Conservation (phyloP, 2,113 vertebrate species). For the Chelonoidis abingdonii region DNA sequence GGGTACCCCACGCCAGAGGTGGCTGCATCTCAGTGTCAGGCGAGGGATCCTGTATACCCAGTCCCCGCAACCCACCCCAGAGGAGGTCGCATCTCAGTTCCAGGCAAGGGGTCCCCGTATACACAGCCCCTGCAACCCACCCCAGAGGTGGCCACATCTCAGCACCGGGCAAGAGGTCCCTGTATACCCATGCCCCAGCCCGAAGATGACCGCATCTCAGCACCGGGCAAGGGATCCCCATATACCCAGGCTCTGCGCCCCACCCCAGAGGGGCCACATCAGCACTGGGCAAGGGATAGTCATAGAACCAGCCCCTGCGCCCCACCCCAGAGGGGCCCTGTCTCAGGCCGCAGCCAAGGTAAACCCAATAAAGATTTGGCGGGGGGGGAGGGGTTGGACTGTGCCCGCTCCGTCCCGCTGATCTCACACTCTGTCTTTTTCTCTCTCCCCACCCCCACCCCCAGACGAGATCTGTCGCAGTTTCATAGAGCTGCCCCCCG, state of each 20-base stretch:
- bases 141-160: neutral
- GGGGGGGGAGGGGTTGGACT: no score
- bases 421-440: neutral
- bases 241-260: no score
- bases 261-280: no score
- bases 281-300: no score
- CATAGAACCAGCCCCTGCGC: neutral
- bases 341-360: no score
- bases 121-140: neutral
- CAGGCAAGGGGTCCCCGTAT: fast-evolving
- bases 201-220: neutral
- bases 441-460: neutral
- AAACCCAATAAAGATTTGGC: no score
- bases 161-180: no score
- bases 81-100: neutral
- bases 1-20: no score
- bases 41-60: neutral
- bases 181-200: neutral
- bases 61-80: neutral
- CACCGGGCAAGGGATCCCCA: no score
- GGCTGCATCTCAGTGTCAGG: neutral
- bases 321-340: neutral
- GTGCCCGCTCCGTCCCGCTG: neutral
- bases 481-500: slow-evolving; percentile 85
- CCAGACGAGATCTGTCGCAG: slow-evolving; percentile 87